A percentile compares a stretch with the other conserved stretches of the same genome.
These are phyloP conservation scores for Seriola quinqueradiata DNA, from an alignment of 2,113 vertebrate species.

Conservation along the genomic window DNA sequence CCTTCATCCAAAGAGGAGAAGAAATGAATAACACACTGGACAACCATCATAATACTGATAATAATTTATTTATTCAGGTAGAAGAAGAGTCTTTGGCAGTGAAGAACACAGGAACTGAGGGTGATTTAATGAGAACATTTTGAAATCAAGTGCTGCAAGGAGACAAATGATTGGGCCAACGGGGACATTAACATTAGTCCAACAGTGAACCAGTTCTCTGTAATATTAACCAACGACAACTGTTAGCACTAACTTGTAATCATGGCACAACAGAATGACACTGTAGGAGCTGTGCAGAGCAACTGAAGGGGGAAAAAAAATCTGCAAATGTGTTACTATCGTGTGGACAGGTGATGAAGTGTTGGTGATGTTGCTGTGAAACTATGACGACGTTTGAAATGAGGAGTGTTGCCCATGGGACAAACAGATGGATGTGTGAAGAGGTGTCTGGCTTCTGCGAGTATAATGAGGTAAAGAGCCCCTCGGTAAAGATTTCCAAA, in stretches of 20 bases:
- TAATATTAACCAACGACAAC: not conserved
- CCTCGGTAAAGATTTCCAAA: slow-evolving; percentile 24
- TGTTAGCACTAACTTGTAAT: not conserved
- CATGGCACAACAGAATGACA: not conserved
- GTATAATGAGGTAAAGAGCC: slow-evolving; percentile 30
- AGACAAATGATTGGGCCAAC: slow-evolving; percentile 16
- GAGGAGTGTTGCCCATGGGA: not conserved
- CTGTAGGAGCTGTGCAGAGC: not conserved
- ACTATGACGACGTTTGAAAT: not conserved
- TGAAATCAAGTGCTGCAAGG: slow-evolving; percentile 66
- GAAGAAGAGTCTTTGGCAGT: slow-evolving; percentile 85
- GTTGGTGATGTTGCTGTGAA: slow-evolving; percentile 14
- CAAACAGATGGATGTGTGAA: slow-evolving; percentile 15
- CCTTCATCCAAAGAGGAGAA: not conserved
- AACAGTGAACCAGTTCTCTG: slow-evolving; percentile 4
- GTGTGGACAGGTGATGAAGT: slow-evolving; percentile 28
- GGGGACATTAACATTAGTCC: not conserved
- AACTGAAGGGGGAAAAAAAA: not conserved
- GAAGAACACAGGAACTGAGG: slow-evolving; percentile 59
- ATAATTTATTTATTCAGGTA: slow-evolving; percentile 84
- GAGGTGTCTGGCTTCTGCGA: slow-evolving; percentile 11
- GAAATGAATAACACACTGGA: slow-evolving; percentile 12
- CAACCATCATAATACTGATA: slow-evolving; percentile 58
- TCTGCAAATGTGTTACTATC: slow-evolving; percentile 1
- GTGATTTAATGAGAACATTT: slow-evolving; percentile 51